Conservation (phyloP, 2,888 invertebrate genomes). For the Lasioglossum calceatum region DNA sequence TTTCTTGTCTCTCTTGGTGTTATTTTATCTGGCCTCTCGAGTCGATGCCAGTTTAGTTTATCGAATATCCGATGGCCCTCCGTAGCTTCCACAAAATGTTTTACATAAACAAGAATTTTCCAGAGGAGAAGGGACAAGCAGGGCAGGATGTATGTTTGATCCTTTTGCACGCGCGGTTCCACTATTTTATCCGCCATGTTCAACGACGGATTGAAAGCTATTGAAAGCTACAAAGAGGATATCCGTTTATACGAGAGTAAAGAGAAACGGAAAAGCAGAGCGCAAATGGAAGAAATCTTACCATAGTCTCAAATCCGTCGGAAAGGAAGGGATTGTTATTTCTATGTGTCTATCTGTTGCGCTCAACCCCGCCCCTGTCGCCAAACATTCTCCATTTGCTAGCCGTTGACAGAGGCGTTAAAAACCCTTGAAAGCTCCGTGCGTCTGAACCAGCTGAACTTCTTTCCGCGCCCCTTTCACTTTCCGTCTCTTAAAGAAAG, state of each 20-base stretch:
- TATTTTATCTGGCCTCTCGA: not conserved
- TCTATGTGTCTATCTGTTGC: constrained; percentile 48
- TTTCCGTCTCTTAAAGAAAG: constrained; percentile 10
- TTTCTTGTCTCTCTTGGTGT: constrained; percentile 6
- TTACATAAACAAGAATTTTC: not conserved
- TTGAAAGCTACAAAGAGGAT: constrained; percentile 44
- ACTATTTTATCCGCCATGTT: not conserved
- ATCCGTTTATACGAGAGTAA: constrained; percentile 27
- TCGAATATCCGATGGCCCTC: constrained; percentile 1
- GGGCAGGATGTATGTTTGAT: not conserved
- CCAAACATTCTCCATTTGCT: constrained; percentile 4
- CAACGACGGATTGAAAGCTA: constrained; percentile 43
- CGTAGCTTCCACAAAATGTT: constrained; percentile 3
- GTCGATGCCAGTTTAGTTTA: not conserved
- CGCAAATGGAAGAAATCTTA: constrained; percentile 49
- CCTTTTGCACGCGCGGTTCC: not conserved
- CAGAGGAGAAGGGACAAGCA: not conserved
- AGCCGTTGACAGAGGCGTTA: not conserved
- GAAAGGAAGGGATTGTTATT: constrained; percentile 43
- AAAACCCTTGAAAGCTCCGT: constrained; percentile 26
- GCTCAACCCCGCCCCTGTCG: not conserved
- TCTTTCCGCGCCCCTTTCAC: not conserved
- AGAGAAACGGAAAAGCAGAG: constrained; percentile 15
- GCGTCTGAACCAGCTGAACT: constrained; percentile 28
- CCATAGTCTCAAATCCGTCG: constrained; percentile 39